A percentile compares a stretch with the other conserved stretches of the same genome.
phyloP scores from a whole-genome alignment of 92 coral and sea anemone species.

The Palythoa caribaeorum region DNA sequence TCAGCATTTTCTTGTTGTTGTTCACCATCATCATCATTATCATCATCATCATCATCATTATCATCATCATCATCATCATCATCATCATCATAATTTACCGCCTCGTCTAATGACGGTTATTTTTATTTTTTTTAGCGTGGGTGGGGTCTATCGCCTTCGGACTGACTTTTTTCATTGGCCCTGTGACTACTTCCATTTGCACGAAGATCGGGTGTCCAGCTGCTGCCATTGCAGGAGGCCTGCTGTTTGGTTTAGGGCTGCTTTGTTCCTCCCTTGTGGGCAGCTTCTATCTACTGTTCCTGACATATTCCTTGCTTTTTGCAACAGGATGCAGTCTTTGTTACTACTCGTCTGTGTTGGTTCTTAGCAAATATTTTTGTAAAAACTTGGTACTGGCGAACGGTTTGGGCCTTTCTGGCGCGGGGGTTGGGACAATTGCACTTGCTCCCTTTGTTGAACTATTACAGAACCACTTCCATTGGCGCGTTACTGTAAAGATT shows the following conservation, averaged over 20 bases:
- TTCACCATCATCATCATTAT: too few species aligned
- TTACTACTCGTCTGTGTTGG: conserved; percentile 77
- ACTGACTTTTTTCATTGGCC: conserved; percentile 74
- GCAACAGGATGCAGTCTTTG: conserved; percentile 78
- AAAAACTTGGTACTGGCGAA: conserved; percentile 83
- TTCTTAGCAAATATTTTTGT: conserved; percentile 74
- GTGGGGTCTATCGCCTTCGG: conserved; percentile 84
- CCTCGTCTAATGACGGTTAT: neutral
- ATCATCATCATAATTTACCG: neutral
- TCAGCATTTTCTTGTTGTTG: too few species aligned
- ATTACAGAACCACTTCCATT: conserved; percentile 71
- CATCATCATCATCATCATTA: too few species aligned
- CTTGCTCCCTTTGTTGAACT: conserved; percentile 80
- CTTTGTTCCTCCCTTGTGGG: conserved; percentile 69
- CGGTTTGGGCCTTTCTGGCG: conserved; percentile 90
- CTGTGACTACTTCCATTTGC: conserved; percentile 64
- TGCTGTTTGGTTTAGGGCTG: conserved; percentile 71
- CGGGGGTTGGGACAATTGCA: conserved; percentile 89
- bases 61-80: too few species aligned
- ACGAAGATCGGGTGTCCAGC: conserved; percentile 71
- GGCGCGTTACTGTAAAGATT: conserved; percentile 83
- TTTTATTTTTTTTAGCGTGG: conserved; percentile 71
- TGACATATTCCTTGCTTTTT: conserved; percentile 80
- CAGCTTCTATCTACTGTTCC: conserved; percentile 69
- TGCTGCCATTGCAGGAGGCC: conserved; percentile 69